These are phyloP conservation scores for Cladopsammia gracilis DNA, from an alignment of 64 coral and sea anemone genomes.

Conservation along the genomic window DNA sequence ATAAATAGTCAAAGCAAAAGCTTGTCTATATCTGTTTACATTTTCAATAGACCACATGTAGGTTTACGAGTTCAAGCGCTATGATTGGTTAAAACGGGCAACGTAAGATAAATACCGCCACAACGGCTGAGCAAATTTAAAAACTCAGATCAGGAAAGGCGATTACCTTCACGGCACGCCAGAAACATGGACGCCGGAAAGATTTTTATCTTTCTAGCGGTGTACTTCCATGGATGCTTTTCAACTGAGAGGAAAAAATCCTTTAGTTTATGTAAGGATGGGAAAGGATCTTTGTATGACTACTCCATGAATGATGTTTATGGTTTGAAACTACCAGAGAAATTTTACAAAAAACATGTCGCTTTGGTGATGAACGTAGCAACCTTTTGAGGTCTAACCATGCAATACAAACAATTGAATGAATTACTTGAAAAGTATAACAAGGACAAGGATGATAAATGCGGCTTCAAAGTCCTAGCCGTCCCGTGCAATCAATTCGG, in stretches of 20 bases:
- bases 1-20: not conserved
- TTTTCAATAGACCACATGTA: slow-evolving; percentile 1
- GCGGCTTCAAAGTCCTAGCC: slow-evolving; percentile 47
- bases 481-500: slow-evolving; percentile 81
- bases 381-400: slow-evolving; percentile 72
- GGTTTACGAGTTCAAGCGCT: not conserved
- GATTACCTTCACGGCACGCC: not conserved
- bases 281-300: slow-evolving; percentile 17
- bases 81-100: not conserved
- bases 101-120: not conserved
- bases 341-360: slow-evolving; percentile 41
- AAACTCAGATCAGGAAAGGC: not conserved
- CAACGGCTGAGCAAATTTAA: not conserved
- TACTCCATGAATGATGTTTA: slow-evolving; percentile 18
- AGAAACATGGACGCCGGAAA: not conserved
- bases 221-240: not conserved
- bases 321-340: slow-evolving; percentile 5
- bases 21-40: not conserved
- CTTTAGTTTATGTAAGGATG: slow-evolving; percentile 6
- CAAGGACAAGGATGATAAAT: not conserved
- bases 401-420: slow-evolving; percentile 76
- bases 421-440: slow-evolving; percentile 42
- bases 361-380: slow-evolving; percentile 57
- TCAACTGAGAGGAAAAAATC: slow-evolving; percentile 21
- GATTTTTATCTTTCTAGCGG: not conserved